A percentile compares a stretch with the other conserved stretches of the same genome.
Conservation (phyloP, 2,113 vertebrate genomes). For the Isurus oxyrinchus region DNA sequence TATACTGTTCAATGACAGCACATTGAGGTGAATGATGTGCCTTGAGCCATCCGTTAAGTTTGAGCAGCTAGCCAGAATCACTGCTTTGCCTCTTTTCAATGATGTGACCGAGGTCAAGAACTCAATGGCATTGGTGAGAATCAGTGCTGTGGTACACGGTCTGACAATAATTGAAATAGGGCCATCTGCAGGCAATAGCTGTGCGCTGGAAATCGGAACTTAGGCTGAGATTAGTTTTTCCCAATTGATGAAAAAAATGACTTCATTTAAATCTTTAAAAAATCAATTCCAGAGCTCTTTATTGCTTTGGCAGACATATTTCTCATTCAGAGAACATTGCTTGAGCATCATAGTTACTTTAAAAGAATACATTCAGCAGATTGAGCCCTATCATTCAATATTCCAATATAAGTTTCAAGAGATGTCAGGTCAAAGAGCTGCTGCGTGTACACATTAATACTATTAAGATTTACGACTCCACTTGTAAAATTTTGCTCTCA, state of each 20-base stretch:
- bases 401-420: background rate
- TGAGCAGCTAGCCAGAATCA: background rate
- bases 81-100: background rate
- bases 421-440: background rate
- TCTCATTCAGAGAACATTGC: background rate
- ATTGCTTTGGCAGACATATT: background rate
- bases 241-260: background rate
- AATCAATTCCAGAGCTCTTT: background rate
- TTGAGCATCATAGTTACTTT: background rate
- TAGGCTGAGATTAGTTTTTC: background rate
- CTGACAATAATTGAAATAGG: background rate
- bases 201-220: background rate
- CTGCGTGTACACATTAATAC: background rate
- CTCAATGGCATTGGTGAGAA: background rate
- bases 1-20: background rate
- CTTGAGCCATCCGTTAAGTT: background rate
- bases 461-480: background rate
- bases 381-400: background rate
- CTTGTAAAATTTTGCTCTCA: background rate
- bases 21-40: background rate
- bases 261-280: slow-evolving; percentile 11
- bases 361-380: background rate
- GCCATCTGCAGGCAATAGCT: background rate
- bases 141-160: background rate
- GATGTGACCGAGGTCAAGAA: background rate